Base-by-base conservation (phyloP, 2,113 vertebrate genomes). In the Gambusia affinis region DNA sequence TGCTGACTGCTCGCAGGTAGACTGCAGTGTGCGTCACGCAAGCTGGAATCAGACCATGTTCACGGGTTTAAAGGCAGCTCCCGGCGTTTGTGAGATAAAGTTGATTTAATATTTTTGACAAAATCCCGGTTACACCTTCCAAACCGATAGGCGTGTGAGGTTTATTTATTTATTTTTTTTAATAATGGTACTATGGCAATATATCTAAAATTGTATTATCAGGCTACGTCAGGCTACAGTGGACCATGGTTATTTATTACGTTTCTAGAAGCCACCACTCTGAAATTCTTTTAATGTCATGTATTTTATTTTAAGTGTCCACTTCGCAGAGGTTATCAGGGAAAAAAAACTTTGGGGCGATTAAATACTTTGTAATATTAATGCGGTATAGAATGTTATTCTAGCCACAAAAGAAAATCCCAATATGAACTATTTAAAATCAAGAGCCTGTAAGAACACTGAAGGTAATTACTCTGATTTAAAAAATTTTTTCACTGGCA, bases 1-100 rank as follows among this genome's bases (percentile, higher is more conserved):
- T 66, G 79, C 72, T 86, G 82, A 84, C 73, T 81, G 78, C 70
- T 81, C 51, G 80, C 87, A 92, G 89, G 89, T 89, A 89, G 44
- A 3, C 51, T 57, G 19, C 51, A 79, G 62, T 70, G 63, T 76
- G 80, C 71, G 76, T 79, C 72, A 64, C 73, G 80, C 65, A 31
- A 62, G 72, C 72, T 77, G 63, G 78, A 85, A 77, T 73, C 81
- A 85, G 78, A 71, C 83, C 64, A 65, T 70, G 30, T 88, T 88
- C 87, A 90, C 29, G 85, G 84, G 78, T 76, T 66, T 76, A 1
- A 76, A 75, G 71, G 31, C 78, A 82, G 84, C 76, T 85, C 66
- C 65, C 29, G 67, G 28, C 39, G 81, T 67, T 78, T 54, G 47
- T 35, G 37, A 75, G 12, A 66, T 5, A 42, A 6, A 67, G n/a